Evolutionary conservation across 2,113 vertebrate genomes (phyloP).

Genomic region (Fregata magnificens): DNA sequence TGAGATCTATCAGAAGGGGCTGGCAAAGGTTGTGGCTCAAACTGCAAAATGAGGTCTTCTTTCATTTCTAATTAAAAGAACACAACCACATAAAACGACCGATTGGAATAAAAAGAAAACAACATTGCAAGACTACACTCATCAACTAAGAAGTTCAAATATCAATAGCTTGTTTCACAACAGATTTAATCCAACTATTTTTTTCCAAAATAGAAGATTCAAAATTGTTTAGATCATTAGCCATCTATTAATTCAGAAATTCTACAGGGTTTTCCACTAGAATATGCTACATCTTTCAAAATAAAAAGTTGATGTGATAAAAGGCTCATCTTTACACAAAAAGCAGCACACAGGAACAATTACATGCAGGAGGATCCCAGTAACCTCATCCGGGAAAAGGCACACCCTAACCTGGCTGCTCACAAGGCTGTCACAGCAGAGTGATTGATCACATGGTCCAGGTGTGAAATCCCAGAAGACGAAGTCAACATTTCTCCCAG

Average conservation of each 20-base stretch:
- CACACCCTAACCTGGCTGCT: neutral
- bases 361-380: neutral
- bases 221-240: neutral
- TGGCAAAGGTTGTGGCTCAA: slow-evolving; percentile 89
- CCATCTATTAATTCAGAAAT: neutral
- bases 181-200: neutral
- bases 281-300: neutral
- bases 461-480: neutral
- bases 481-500: neutral
- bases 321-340: neutral
- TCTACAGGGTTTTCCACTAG: neutral
- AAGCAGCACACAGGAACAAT: neutral
- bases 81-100: neutral
- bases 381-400: neutral
- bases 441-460: neutral
- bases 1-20: slow-evolving; percentile 64
- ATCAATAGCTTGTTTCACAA: neutral
- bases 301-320: neutral
- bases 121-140: neutral
- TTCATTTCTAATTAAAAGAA: slow-evolving; percentile 77
- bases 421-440: neutral
- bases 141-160: neutral
- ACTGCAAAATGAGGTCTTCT: slow-evolving; percentile 83
- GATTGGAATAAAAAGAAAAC: slow-evolving; percentile 1
- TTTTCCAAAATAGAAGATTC: neutral